Base-by-base conservation (phyloP, 2,888 invertebrate species). In the Cataglyphis rosenhaueri region DNA sequence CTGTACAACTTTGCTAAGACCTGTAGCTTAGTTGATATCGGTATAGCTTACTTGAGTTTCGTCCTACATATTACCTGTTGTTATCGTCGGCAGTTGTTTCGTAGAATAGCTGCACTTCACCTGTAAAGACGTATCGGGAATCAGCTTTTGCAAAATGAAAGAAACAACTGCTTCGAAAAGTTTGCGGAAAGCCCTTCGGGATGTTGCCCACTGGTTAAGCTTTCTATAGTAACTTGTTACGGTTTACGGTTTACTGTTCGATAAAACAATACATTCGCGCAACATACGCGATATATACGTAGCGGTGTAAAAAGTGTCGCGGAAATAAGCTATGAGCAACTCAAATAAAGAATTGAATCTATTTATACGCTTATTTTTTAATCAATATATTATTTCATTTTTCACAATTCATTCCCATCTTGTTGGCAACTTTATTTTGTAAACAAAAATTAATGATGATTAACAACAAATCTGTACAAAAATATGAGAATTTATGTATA, bases 61-160 rank as follows among this genome's bases (percentile, higher is more conserved):
- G 44, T 48, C 18, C 8, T 48, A 48, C 44, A 52, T 68, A 52
- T 52, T 52, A 41, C 10, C 57, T 59, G n/a, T 70, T 59, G n/a
- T 70, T 79, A 70, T 61, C 70, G 25, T 70, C 29, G 48, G 5
- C 25, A 18, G 57, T 70, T 59, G 71, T 48, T 61, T 71, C 57
- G 18, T 12, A 48, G 65, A 12, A 25, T 41, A 3, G 10, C 29
- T 48, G 41, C 32, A 57, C 48, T 12, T 41, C 15, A 29, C 5
- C 10, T 18, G n/a, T 52, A 25, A n/a, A n/a, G 52, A n/a, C 41
- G 57, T 78, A 70, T 78, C 70, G 44, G 32, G 3, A 57, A 59
- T 70, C 70, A 78, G 44, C 44, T 61, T 70, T 71, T 8, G 59
- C 35, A 48, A 71, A 44, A 70, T 78, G 70, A 78, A 71, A 78